Percentiles rank a stretch among this genome's conserved stretches.
Evolutionary conservation across 2,888 invertebrate genomes (phyloP).

Genomic region (Agrochola lychnidis): DNA sequence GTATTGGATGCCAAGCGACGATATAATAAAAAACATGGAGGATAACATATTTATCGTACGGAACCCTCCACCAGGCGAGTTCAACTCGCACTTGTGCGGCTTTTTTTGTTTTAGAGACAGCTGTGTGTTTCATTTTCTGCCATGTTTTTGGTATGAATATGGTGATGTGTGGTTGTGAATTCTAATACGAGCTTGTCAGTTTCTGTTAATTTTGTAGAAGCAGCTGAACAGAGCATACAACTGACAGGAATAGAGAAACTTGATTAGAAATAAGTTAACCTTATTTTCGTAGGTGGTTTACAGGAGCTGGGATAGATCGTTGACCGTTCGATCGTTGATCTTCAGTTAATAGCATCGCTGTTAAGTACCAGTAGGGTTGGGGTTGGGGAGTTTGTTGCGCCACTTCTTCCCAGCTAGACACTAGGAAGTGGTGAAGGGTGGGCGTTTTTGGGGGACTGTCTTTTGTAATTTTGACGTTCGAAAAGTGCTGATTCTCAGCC

Average conservation of each 20-base stretch:
- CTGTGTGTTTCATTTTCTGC: constrained; percentile 12
- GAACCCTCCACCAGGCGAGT: no score
- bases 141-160: constrained; percentile 25
- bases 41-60: no score
- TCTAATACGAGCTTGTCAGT: not conserved
- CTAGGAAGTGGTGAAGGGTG: no score
- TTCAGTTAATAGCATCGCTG: not conserved
- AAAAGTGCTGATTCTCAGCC: no score
- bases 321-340: no score
- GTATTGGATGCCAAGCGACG: no score
- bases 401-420: no score
- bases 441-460: no score
- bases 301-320: not conserved
- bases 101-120: constrained; percentile 19
- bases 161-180: constrained; percentile 10
- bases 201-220: constrained; percentile 3
- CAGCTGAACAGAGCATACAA: not conserved
- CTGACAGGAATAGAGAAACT: not conserved
- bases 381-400: no score
- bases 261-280: not conserved
- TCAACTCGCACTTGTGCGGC: no score
- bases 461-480: no score
- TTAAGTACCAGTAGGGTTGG: not conserved
- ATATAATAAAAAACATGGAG: no score
- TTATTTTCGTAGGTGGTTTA: not conserved